phyloP scores from a whole-genome alignment of 2,888 invertebrate species.

The Aradus depressus region DNA sequence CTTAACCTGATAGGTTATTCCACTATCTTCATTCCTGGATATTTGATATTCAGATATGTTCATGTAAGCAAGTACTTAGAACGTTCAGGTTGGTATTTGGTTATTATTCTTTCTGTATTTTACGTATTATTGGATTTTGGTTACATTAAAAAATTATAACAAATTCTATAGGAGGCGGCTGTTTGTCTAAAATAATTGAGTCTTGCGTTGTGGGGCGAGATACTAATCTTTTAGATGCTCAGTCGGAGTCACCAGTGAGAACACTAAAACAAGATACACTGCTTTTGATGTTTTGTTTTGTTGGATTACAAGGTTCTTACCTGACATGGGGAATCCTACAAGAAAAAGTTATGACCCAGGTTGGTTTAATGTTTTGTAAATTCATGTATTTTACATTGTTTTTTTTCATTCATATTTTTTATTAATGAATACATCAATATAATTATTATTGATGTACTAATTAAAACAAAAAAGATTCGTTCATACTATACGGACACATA shows the following conservation, averaged over 20 bases:
- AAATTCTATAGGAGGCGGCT: conserved; percentile 37
- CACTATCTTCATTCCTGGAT: conserved; percentile 77
- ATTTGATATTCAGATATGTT: conserved; percentile 69
- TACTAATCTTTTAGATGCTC: conserved; percentile 10
- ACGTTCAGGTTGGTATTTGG: conserved; percentile 50
- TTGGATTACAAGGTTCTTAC: conserved; percentile 81
- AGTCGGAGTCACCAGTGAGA: conserved; percentile 38
- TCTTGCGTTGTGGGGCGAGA: conserved; percentile 44
- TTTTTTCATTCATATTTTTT: too few relatives aligned
- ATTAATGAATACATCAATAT: too few relatives aligned
- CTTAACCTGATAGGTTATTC: conserved; percentile 79
- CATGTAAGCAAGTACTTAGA: conserved; percentile 68
- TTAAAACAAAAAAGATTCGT: too few relatives aligned
- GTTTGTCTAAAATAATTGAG: conserved; percentile 36
- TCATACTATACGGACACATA: too few relatives aligned
- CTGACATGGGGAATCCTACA: conserved; percentile 94
- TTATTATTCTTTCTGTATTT: too few relatives aligned
- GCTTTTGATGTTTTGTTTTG: conserved; percentile 63
- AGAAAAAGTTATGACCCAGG: conserved; percentile 95
- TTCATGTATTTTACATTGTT: not conserved
- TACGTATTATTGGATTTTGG: not conserved
- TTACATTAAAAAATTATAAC: conserved; percentile 29
- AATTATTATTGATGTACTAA: too few relatives aligned
- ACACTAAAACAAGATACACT: conserved; percentile 48
- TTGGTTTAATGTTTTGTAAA: conserved; percentile 34